Conservation (phyloP, 2,113 vertebrate genomes). For the Leucoraja erinaceus region DNA sequence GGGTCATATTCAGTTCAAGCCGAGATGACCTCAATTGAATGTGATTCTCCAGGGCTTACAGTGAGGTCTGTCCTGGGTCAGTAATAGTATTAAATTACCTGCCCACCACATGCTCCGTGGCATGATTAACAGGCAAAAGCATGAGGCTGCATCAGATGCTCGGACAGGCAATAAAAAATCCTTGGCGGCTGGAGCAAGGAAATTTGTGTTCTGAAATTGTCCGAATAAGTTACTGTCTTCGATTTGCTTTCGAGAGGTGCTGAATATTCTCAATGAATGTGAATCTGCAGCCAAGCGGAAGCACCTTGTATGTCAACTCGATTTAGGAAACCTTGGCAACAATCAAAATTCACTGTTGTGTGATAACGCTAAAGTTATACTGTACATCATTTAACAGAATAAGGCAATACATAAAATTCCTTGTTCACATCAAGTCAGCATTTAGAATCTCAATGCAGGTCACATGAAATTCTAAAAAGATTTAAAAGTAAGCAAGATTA, state of each 20-base stretch:
- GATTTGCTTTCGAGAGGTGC: neutral
- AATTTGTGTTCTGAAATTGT: constrained; percentile 1
- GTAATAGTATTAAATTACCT: constrained; percentile 25
- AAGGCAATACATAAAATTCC: neutral
- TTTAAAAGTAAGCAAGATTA: neutral
- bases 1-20: constrained; percentile 31
- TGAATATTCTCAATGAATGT: neutral
- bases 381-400: neutral
- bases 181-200: neutral
- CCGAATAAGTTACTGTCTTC: neutral
- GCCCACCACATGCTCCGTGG: neutral
- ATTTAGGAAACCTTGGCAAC: neutral
- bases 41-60: constrained; percentile 15
- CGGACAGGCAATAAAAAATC: neutral
- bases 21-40: constrained; percentile 35
- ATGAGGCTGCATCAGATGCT: neutral
- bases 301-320: neutral
- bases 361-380: neutral
- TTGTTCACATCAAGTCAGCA: neutral
- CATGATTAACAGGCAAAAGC: constrained; percentile 11
- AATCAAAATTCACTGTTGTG: neutral
- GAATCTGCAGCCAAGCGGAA: neutral
- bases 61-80: constrained; percentile 27
- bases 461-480: neutral
- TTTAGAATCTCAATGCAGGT: neutral